Percentiles rank a stretch among this genome's conserved stretches.
These are phyloP conservation scores for Caretta caretta DNA, from an alignment of 2,113 vertebrate genomes.

Conservation along the genomic window DNA sequence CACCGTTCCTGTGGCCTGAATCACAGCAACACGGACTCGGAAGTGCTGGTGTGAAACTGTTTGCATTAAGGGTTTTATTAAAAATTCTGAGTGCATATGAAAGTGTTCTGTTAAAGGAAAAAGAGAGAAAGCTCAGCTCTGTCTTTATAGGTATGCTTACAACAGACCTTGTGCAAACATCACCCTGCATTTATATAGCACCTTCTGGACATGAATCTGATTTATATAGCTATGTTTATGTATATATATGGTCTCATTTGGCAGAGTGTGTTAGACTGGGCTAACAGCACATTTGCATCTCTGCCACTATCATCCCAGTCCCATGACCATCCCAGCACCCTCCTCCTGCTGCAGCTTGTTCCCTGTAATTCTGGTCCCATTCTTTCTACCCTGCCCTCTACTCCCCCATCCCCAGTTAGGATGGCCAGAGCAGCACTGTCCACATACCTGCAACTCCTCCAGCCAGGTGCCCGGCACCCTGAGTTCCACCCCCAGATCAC, in stretches of 20 bases:
- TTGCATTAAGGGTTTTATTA: slow-evolving; percentile 93
- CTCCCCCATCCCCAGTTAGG: neutral
- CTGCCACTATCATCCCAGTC: neutral
- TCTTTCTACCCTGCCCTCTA: neutral
- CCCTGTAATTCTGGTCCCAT: neutral
- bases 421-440: neutral
- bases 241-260: rapidly evolving
- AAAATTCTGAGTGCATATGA: slow-evolving; percentile 93
- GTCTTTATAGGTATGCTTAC: rapidly evolving
- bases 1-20: slow-evolving; percentile 89
- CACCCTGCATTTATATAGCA: neutral
- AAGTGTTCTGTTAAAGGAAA: slow-evolving; percentile 87
- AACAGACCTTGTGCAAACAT: rapidly evolving
- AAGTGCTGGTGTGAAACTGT: slow-evolving; percentile 93
- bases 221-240: rapidly evolving
- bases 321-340: neutral
- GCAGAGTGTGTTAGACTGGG: neutral
- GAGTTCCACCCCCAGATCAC: neutral
- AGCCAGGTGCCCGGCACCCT: neutral
- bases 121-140: neutral
- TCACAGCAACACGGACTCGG: slow-evolving; percentile 88
- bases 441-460: neutral
- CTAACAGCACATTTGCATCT: neutral
- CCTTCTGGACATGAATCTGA: rapidly evolving
- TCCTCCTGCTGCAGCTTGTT: neutral